Conservation (phyloP, 2,113 vertebrate genomes). For the Canis aureus region DNA sequence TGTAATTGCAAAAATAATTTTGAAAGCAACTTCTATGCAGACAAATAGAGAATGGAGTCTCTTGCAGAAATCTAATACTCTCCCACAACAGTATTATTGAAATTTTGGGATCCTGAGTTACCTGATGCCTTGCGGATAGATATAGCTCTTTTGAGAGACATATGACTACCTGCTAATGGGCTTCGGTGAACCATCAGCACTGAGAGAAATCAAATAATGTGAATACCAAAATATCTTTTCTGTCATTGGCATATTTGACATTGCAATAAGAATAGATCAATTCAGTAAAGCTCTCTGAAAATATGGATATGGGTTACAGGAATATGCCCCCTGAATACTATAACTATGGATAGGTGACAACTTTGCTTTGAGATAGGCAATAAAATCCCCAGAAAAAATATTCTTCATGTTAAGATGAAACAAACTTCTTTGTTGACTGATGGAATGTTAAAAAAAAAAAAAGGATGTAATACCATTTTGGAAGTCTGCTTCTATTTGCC, state of each 20-base stretch:
- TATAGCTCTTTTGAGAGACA: neutral
- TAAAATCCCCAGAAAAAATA: neutral
- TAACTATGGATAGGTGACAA: neutral
- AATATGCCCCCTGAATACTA: neutral
- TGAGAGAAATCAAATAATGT: neutral
- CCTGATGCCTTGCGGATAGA: neutral
- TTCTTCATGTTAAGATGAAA: neutral
- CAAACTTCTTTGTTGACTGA: neutral
- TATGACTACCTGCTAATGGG: neutral
- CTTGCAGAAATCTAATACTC: neutral
- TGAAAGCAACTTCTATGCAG: neutral
- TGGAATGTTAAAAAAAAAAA: neutral
- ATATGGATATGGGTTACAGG: neutral
- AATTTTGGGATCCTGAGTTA: neutral
- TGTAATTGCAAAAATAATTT: neutral
- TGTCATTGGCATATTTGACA: neutral
- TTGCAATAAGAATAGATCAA: neutral
- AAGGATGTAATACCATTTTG: neutral
- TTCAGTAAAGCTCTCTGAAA: neutral
- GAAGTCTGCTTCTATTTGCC: neutral
- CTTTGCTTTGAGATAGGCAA: neutral
- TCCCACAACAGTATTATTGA: neutral
- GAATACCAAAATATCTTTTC: neutral
- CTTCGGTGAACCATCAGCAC: slow-evolving; percentile 24
- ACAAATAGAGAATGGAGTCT: neutral